Conservation (phyloP, 1,140 invertebrate genomes). For the Manduca sexta region DNA sequence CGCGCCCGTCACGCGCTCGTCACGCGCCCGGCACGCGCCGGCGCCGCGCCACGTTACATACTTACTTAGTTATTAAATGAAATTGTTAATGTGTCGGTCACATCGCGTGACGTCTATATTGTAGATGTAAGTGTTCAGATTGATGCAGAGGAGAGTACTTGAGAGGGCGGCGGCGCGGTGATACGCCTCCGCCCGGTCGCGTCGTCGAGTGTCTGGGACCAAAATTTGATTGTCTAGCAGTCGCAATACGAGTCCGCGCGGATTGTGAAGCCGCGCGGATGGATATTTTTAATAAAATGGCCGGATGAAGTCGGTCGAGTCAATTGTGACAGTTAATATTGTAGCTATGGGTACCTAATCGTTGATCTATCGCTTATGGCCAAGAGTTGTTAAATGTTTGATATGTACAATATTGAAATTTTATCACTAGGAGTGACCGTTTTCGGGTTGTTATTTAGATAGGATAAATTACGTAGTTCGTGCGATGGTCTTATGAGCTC, state of each 20-base stretch:
- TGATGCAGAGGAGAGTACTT: conserved; percentile 13
- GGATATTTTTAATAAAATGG: no score
- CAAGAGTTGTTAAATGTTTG: conserved; percentile 5
- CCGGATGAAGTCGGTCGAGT: no score
- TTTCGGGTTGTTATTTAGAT: conserved; percentile 52
- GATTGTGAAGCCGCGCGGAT: not conserved
- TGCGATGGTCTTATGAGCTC: conserved; percentile 4
- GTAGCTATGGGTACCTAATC: no score
- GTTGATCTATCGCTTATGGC: no score
- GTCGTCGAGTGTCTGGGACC: conserved; percentile 46
- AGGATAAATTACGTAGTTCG: conserved; percentile 20
- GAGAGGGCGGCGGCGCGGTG: not conserved
- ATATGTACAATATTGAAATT: conserved; percentile 2
- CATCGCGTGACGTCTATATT: conserved; percentile 13
- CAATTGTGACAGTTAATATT: no score
- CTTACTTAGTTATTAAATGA: conserved; percentile 36
- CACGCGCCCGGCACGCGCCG: conserved; percentile 3
- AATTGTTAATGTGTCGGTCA: conserved; percentile 51
- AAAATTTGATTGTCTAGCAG: conserved; percentile 33
- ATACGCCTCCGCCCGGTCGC: not conserved
- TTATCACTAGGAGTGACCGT: conserved; percentile 46
- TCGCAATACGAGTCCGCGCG: not conserved
- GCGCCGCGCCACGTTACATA: conserved; percentile 11
- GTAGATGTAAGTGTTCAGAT: conserved; percentile 48
- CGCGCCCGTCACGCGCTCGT: no score